These are phyloP conservation scores for Coronaproctus castanopsis DNA, from an alignment of 2,888 invertebrate species.

Conservation along the genomic window DNA sequence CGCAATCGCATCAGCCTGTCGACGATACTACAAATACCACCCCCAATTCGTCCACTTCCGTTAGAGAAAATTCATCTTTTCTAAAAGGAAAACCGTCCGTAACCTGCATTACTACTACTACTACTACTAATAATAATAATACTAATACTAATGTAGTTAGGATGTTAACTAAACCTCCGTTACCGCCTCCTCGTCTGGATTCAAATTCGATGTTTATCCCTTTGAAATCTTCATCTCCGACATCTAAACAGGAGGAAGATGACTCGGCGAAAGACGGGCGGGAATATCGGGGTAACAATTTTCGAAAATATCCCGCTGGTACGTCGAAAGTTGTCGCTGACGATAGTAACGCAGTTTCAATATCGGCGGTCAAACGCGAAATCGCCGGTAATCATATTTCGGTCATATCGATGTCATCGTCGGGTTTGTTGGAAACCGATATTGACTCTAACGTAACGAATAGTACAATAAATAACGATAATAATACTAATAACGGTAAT, in stretches of 20 bases:
- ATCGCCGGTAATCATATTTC: not conserved
- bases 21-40: conserved; percentile 25
- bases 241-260: not conserved
- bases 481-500: not conserved
- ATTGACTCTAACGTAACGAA: conserved; percentile 46
- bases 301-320: not conserved
- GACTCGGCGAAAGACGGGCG: no score
- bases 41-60: conserved; percentile 21
- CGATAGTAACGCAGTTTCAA: no score
- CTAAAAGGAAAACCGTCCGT: not conserved
- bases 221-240: conserved; percentile 4
- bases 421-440: conserved; percentile 67
- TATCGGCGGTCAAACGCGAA: no score
- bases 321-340: not conserved
- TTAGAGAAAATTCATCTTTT: no score
- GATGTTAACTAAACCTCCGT: conserved; percentile 15
- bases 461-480: not conserved
- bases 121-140: not conserved
- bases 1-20: conserved; percentile 22
- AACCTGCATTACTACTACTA: not conserved
- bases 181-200: conserved; percentile 24
- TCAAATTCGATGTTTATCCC: not conserved
- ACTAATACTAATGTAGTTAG: not conserved
- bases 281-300: not conserved
- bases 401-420: not conserved